A percentile compares a stretch with the other conserved stretches of the same genome.
These are phyloP conservation scores for Pentamera pediparva DNA, from an alignment of 53 echinoderm and acorn worm genomes.

Conservation along the genomic window DNA sequence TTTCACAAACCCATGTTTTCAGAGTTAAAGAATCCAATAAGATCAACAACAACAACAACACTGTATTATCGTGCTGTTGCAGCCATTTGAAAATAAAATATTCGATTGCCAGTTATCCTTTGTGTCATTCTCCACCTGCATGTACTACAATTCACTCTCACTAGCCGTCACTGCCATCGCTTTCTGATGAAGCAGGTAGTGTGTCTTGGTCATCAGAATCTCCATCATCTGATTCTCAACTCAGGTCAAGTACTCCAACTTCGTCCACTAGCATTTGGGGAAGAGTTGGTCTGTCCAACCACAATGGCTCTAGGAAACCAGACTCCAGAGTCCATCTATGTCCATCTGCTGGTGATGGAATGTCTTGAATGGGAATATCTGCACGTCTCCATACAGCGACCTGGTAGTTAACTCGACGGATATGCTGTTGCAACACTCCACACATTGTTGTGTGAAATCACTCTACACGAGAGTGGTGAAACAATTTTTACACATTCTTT, in stretches of 20 bases:
- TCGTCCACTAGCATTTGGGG: neutral
- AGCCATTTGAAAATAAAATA: no score
- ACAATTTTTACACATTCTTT: no score
- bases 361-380: conserved; percentile 9
- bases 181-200: neutral
- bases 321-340: neutral
- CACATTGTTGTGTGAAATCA: no score
- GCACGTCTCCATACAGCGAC: conserved; percentile 37
- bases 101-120: no score
- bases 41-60: no score
- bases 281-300: neutral
- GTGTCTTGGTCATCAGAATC: neutral
- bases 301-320: neutral
- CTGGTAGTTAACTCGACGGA: conserved; percentile 42
- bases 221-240: neutral
- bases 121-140: no score
- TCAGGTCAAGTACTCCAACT: neutral
- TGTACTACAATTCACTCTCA: no score
- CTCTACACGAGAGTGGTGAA: no score
- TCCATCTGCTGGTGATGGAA: conserved; percentile 14
- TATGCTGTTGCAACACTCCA: conserved; percentile 11
- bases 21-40: no score
- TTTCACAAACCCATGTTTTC: no score
- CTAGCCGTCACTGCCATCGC: neutral
- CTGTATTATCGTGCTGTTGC: no score